phyloP scores from a whole-genome alignment of 2,797 vertebrate species.

The Pangasius mekongensis region DNA sequence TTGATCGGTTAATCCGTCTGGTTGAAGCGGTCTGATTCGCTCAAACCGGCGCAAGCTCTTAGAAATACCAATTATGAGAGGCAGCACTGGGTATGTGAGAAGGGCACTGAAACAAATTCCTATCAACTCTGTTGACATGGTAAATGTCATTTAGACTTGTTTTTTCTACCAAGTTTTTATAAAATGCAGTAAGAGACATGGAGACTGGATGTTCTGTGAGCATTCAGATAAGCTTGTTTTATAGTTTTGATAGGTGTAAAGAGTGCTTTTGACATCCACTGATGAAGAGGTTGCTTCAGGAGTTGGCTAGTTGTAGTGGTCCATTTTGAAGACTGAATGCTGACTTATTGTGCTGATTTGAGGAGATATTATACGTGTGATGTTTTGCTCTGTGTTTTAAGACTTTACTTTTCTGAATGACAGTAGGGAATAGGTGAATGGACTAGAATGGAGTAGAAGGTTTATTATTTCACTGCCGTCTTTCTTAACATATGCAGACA shows the following conservation, averaged over 20 bases:
- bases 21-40: constrained; percentile 49
- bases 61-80: constrained; percentile 43
- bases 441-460: not conserved
- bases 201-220: not conserved
- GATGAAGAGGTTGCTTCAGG: not conserved
- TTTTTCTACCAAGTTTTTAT: not conserved
- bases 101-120: constrained; percentile 12
- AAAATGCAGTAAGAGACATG: not conserved
- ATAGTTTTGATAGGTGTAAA: not conserved
- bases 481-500: not conserved
- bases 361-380: not conserved
- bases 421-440: not conserved
- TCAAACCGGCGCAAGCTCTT: constrained; percentile 19
- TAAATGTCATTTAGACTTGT: constrained; percentile 5
- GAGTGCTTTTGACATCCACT: not conserved
- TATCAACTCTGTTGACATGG: constrained; percentile 2
- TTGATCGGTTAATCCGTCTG: constrained; percentile 59
- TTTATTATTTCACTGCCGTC: not conserved
- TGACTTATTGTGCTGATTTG: not conserved
- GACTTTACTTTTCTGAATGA: not conserved
- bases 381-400: not conserved
- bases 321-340: not conserved
- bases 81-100: constrained; percentile 27
- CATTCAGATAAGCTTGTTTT: not conserved
- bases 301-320: not conserved